Percentiles rank a stretch among this genome's conserved stretches.
These are phyloP conservation scores for Noturus placidus DNA, from an alignment of 2,113 vertebrate species.

Conservation along the genomic window DNA sequence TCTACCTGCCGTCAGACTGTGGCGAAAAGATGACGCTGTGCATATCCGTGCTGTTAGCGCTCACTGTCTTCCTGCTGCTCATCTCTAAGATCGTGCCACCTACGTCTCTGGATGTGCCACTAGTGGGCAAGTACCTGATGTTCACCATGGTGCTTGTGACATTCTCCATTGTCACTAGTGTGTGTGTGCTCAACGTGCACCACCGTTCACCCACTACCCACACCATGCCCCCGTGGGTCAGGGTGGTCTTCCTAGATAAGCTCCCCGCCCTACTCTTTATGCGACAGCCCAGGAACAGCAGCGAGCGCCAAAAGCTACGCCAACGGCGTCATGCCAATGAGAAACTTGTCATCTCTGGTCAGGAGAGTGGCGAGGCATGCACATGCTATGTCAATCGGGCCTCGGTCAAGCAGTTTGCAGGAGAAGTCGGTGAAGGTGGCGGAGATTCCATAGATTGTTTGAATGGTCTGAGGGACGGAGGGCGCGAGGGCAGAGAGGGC, in stretches of 20 bases:
- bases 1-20: conserved; percentile 92
- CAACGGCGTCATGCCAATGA: conserved; percentile 77
- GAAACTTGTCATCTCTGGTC: conserved; percentile 44
- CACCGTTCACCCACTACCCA: conserved; percentile 95
- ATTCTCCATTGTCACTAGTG: conserved; percentile 94
- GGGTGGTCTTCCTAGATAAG: conserved; percentile 87
- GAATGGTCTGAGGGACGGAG: conserved; percentile 74
- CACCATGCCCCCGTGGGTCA: conserved; percentile 96
- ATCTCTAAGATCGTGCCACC: conserved; percentile 96
- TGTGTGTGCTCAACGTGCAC: conserved; percentile 94
- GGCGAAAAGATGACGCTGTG: conserved; percentile 97
- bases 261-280: conserved; percentile 91
- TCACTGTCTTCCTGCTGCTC: conserved; percentile 93
- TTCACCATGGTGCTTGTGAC: conserved; percentile 98
- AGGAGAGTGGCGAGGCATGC: conserved; percentile 65
- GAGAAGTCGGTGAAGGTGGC: conserved; percentile 60
- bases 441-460: conserved; percentile 70
- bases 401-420: conserved; percentile 76
- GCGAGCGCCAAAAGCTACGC: conserved; percentile 86
- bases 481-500: conserved; percentile 62
- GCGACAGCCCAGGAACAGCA: conserved; percentile 87
- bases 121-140: conserved; percentile 96
- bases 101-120: conserved; percentile 90
- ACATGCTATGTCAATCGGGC: conserved; percentile 86
- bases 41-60: conserved; percentile 90